These are phyloP conservation scores for Xiphorhynchus erythropygius DNA, from an alignment of 2,797 vertebrate species.

Conservation along the genomic window DNA sequence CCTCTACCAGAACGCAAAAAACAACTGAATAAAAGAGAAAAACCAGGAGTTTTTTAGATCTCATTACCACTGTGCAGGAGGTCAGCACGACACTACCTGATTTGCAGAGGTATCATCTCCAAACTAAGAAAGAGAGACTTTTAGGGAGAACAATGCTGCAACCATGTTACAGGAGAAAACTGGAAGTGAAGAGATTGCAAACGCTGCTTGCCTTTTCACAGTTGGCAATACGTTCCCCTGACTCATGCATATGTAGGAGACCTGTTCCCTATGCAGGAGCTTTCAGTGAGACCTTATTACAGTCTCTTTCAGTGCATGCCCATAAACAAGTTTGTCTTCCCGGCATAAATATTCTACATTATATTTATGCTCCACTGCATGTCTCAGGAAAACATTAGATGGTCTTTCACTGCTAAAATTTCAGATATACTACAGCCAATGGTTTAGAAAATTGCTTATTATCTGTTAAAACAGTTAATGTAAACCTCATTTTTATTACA, in stretches of 20 bases:
- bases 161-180: background rate
- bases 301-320: background rate
- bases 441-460: background rate
- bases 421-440: background rate
- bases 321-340: background rate
- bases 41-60: accelerated
- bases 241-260: background rate
- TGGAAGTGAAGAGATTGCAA: background rate
- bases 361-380: background rate
- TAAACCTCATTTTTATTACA: background rate
- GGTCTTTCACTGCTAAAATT: background rate
- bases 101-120: background rate
- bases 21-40: background rate
- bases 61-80: background rate
- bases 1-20: background rate
- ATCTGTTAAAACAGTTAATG: background rate
- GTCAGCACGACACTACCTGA: background rate
- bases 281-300: background rate
- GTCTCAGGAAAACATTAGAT: background rate
- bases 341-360: background rate
- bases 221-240: background rate
- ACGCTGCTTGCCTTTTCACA: background rate
- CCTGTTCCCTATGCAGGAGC: background rate
- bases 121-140: background rate
- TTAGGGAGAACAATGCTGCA: background rate